These are phyloP conservation scores for Mirza zaza DNA, from an alignment of 2,113 vertebrate genomes.

Conservation along the genomic window DNA sequence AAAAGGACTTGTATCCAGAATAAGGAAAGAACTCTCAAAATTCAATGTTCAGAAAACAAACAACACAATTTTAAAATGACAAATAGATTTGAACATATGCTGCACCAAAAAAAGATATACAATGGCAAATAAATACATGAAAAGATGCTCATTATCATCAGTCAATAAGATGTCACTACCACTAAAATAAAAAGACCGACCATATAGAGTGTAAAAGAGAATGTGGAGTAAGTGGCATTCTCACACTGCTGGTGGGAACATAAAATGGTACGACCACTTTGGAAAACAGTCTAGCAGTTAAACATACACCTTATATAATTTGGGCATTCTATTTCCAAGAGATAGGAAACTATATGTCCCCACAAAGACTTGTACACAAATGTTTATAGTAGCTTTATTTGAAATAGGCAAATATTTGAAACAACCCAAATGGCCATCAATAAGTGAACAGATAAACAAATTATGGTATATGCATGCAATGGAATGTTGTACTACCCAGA, in stretches of 20 bases:
- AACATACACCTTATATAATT: not conserved
- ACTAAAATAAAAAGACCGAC: not conserved
- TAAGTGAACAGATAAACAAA: not conserved
- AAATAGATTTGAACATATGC: not conserved
- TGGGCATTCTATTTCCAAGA: not conserved
- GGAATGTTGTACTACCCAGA: not conserved
- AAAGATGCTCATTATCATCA: not conserved
- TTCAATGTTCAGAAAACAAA: too few relatives aligned
- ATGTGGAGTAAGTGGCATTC: not conserved
- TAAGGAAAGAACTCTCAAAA: not conserved
- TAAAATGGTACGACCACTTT: not conserved
- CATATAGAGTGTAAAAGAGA: not conserved
- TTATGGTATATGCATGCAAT: not conserved
- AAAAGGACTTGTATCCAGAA: not conserved
- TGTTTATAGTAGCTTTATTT: not conserved
- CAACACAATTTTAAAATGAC: not conserved
- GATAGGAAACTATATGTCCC: not conserved
- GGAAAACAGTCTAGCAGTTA: not conserved
- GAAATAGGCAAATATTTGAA: not conserved
- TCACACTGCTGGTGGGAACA: not conserved
- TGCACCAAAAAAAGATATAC: not conserved
- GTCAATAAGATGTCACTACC: not conserved
- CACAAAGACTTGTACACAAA: not conserved
- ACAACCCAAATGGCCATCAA: not conserved
- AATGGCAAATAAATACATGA: not conserved